phyloP scores from a whole-genome alignment of 2,113 vertebrate species.

The Plecturocebus donacophilus region DNA sequence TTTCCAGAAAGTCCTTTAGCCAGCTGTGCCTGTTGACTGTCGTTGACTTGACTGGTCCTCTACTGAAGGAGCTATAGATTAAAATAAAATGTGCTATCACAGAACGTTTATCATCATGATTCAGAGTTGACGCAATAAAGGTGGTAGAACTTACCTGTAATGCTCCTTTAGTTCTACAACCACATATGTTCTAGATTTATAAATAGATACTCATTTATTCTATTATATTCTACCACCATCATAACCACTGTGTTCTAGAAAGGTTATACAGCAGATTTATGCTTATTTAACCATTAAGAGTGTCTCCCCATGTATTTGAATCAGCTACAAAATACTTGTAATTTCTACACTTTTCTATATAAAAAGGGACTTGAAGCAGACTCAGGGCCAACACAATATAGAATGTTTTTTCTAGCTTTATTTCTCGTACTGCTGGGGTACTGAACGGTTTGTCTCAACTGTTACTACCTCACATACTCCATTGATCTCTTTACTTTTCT shows the following conservation, averaged over 20 bases:
- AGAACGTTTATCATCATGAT: not conserved
- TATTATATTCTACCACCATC: not conserved
- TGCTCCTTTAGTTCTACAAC: not conserved
- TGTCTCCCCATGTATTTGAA: not conserved
- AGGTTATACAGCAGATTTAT: not conserved
- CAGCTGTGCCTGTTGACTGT: not conserved
- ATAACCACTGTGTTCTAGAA: not conserved
- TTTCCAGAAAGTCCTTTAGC: constrained; percentile 36
- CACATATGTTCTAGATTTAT: not conserved
- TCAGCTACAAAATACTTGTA: not conserved
- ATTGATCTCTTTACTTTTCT: not conserved
- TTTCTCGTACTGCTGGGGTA: not conserved
- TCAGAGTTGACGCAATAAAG: not conserved
- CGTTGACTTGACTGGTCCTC: not conserved
- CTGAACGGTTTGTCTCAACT: not conserved
- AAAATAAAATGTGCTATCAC: not conserved
- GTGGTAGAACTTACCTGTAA: not conserved
- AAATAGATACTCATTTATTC: not conserved
- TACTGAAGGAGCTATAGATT: not conserved
- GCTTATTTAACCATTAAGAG: not conserved
- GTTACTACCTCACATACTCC: not conserved
- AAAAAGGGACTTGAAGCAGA: not conserved
- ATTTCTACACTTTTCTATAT: not conserved
- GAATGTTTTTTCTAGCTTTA: not conserved
- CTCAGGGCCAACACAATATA: no score